Evolutionary conservation across 2,113 vertebrate genomes (phyloP).

Genomic region (Poeciliopsis retropinna): DNA sequence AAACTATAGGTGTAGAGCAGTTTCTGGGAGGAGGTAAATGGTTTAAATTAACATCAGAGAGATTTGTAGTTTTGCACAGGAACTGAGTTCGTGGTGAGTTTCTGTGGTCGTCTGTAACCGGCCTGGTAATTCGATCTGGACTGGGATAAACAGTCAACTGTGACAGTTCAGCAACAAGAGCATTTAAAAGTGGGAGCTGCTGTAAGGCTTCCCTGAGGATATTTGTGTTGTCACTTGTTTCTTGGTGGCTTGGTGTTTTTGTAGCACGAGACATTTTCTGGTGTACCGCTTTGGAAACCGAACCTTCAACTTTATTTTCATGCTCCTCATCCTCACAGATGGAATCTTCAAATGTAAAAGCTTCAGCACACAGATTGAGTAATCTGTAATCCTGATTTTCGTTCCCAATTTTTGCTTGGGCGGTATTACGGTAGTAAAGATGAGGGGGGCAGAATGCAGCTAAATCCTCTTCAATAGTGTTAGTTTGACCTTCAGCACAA

Average conservation of each 20-base stretch:
- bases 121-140: constrained; percentile 76
- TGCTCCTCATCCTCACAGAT: constrained; percentile 38
- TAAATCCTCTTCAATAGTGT: constrained; percentile 48
- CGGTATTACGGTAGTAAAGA: constrained; percentile 82
- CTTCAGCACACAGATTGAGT: constrained; percentile 27
- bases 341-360: constrained; percentile 43
- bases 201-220: constrained; percentile 55
- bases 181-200: constrained; percentile 87
- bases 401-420: constrained; percentile 34
- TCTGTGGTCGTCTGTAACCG: constrained; percentile 23
- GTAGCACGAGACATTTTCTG: neutral
- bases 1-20: constrained; percentile 14
- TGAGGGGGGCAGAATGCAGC: constrained; percentile 84
- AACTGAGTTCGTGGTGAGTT: constrained; percentile 11
- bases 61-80: constrained; percentile 9
- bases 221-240: constrained; percentile 25
- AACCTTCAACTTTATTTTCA: constrained; percentile 7
- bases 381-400: constrained; percentile 18
- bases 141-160: constrained; percentile 76
- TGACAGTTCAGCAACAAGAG: constrained; percentile 86
- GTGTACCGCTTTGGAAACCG: neutral
- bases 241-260: neutral
- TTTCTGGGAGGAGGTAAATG: constrained; percentile 27
- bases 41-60: constrained; percentile 24
- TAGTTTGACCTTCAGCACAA: constrained; percentile 25